Base-by-base conservation (phyloP, 2,113 vertebrate species). In the Malurus alboscapulatus region DNA sequence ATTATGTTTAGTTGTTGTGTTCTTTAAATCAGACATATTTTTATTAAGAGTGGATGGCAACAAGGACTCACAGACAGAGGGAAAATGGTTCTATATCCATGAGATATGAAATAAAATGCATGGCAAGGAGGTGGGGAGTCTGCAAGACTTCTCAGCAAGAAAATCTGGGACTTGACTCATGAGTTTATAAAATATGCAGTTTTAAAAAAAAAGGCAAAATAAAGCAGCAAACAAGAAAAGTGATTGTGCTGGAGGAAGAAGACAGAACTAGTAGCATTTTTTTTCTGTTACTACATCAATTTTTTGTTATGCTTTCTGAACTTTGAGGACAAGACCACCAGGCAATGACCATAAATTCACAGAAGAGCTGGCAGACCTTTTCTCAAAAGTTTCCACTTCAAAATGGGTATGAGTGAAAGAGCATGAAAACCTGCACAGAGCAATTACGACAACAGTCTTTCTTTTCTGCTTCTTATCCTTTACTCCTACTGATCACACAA, bases 71-170 rank as follows among this genome's bases (percentile, higher is more conserved):
- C 2, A 48, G 42, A 6, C 4, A 92, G 38, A 67, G 2, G 3
- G 32, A 68, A 62, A 75, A 71, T 20, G 10, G 42, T 58, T 29
- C 7, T 44, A 40, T 42, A 75, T 34, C 44, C 14, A 34, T 9
- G 9, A 82, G 26, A 83, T 42, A 11, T 67, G 38, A 85, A 88
- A 54, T 58, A 71, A 92, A 87, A 84, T 25, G 30, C 3, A 0
- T 32, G 38, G 20, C 10, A 30, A 53, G 17, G 26, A 44, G 26
- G 36, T 0, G 0, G 9, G 25, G 4, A 16, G 5, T 24, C 22
- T 36, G 7, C 1, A 3, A 79, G n/a, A 55, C 8, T 66, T 32
- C 10, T 65, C 12, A 74, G 55, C 42, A 66, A 62, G 55, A 78
- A 84, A 69, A 78, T 45, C 17, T 55, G 30, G 12, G 44, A 58